Base-by-base conservation (phyloP, 2,113 vertebrate genomes). In the Labeo catla region DNA sequence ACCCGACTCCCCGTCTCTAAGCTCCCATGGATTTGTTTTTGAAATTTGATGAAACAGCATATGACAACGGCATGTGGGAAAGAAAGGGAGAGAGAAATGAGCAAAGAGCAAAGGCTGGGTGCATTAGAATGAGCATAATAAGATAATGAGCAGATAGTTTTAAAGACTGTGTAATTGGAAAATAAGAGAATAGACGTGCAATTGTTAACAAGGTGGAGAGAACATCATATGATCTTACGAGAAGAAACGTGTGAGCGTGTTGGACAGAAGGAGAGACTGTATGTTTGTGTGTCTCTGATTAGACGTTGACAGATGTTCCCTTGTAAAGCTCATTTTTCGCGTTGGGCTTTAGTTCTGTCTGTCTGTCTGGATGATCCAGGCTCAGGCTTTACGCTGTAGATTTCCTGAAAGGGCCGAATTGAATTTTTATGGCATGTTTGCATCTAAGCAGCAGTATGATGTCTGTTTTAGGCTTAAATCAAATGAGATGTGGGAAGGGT, bases 271-370 rank as follows among this genome's bases (percentile, higher is more conserved):
- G 77, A 49, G 21, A 65, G 70, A 49, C 19, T 16, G 49, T 47
- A 86, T 86, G 73, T 36, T 78, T 54, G 12, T 19, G 2, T 77
- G n/a, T n/a, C 66, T 86, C 83, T 88, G 90, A 91, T 90, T 90
- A 89, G 84, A 86, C 88, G 43, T 86, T 89, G 87, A 89, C 89
- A 91, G 88, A 93, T 87, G 86, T 87, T 93, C 91, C 91, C 88
- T 88, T 93, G 90, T 89, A 91, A 83, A 91, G 83, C 90, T 86
- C 65, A 87, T 54, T 74, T 87, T 83, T 84, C 13, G n/a, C 36
- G 47, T 73, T 80, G 43, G n/a, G 77, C 28, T 88, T 86, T 72
- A 63, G 52, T 78, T n/a, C 84, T 54, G 50, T 77, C 68, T 79
- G 73, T 80, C 79, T 43, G 39, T 45, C 21, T 57, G 50, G 28